Percentiles rank a stretch among this genome's conserved stretches.
These are phyloP conservation scores for Pygmarrhopalites habei DNA, from an alignment of 1,140 invertebrate species.

Conservation along the genomic window DNA sequence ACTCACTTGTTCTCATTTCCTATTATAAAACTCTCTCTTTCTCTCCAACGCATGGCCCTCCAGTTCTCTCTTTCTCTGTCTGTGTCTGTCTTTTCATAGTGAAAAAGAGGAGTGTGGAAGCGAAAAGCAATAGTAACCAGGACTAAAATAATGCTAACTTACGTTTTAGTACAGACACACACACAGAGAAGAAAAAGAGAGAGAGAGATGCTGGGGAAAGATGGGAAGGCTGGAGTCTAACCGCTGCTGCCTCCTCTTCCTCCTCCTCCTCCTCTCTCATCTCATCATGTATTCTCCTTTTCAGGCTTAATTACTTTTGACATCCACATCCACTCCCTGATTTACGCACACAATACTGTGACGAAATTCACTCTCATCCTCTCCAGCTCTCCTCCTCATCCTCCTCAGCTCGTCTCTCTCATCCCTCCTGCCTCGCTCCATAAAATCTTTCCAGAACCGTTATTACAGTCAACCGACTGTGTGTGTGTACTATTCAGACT, in stretches of 20 bases:
- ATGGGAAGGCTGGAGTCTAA: no score
- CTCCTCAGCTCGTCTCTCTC: not conserved
- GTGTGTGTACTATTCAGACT: no score
- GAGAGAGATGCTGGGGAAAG: no score
- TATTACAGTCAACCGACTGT: no score
- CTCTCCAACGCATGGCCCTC: not conserved
- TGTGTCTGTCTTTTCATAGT: not conserved
- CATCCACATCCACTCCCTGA: constrained; percentile 36
- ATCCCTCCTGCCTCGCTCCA: constrained; percentile 3
- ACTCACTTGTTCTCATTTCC: not conserved
- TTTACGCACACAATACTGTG: constrained; percentile 25
- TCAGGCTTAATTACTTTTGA: constrained; percentile 39
- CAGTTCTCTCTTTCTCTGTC: constrained; percentile 1
- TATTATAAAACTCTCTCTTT: not conserved
- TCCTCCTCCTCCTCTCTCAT: constrained; percentile 1
- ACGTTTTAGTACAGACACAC: no score
- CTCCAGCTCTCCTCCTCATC: not conserved
- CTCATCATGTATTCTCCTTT: constrained; percentile 37
- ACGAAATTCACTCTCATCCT: constrained; percentile 17
- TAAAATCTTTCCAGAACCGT: constrained; percentile 1
- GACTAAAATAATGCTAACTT: no score
- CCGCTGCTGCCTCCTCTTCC: constrained; percentile 7
- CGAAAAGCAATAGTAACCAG: no score
- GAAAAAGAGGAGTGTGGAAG: not conserved
- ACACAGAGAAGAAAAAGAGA: no score